Conservation (phyloP, 1,140 invertebrate genomes). For the Artemia franciscana region DNA sequence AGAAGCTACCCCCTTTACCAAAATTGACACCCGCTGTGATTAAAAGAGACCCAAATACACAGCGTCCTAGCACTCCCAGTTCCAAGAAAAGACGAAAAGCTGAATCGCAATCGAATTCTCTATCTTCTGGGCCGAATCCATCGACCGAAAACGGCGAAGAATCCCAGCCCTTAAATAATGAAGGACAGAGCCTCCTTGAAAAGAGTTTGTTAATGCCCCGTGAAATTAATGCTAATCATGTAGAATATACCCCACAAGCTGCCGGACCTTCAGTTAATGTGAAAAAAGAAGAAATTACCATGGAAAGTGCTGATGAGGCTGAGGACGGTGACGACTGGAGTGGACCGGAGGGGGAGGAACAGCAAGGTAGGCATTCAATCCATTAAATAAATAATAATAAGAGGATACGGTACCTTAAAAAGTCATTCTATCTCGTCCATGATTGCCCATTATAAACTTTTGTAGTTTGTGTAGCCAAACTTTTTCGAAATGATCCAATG, state of each 20-base stretch:
- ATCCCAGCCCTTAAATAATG: neutral
- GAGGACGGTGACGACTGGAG: neutral
- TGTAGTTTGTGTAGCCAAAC: too few relatives aligned
- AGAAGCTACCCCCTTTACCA: neutral
- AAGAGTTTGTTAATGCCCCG: neutral
- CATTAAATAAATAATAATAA: too few relatives aligned
- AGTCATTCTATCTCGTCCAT: too few relatives aligned
- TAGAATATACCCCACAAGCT: neutral
- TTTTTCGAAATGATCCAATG: too few relatives aligned
- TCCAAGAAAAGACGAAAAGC: neutral
- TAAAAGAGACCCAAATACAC: neutral
- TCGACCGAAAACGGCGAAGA: neutral
- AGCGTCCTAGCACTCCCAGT: neutral
- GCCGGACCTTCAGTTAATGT: neutral
- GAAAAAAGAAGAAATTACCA: neutral
- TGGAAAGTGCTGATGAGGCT: neutral
- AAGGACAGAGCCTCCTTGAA: neutral
- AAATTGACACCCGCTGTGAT: neutral
- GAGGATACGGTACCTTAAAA: too few relatives aligned
- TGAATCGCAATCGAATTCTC: neutral
- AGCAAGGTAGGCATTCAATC: neutral
- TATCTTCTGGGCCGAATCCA: neutral
- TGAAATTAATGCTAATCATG: neutral
- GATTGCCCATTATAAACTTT: too few relatives aligned
- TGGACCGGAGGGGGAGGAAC: neutral